Base-by-base conservation (phyloP, 2,113 vertebrate species). In the Leucopternis melanops region DNA sequence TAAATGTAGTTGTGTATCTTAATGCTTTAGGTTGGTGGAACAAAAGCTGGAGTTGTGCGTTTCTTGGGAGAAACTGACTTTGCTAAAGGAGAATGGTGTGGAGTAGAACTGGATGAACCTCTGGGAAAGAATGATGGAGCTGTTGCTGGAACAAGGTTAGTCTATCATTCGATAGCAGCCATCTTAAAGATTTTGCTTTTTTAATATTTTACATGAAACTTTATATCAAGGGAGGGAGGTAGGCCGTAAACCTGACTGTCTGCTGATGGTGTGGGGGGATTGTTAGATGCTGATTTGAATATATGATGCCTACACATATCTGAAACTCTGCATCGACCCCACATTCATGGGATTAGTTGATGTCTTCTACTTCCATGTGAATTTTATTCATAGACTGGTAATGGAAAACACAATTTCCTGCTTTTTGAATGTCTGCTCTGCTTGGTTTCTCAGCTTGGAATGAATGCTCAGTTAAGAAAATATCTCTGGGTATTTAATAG, bases 51-150 rank as follows among this genome's bases (percentile, higher is more conserved):
- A 44, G 99, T 99, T 2, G 99, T 99, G 36, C 99, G 99, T 45
- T 99, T 99, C 83, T 96, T 99, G 49, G 99, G 99, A n/a, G 99
- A 99, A 96, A 99, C 99, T 0, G 99, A 99, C 97, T 99, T 99
- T 95, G 99, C 99, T 45, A 99, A 99, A 97, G 99, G 99, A 42
- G 99, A 99, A 16, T 99, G 99, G 99, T 99, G 99, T 59, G 99
- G 99, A 5, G 99, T 99, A 26, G 99, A 99, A 82, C 94, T 99
- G 74, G 99, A 99, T 34, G 99, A 99, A 57, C 99, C 99, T 13
- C 97, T 99, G 38, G 99, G 99, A 50, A 99, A 99, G 97, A 99
- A 99, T 2, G 99, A 99, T 21, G 99, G 99, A 36, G 99, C 99
- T 2, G 99, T 99, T 69, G 99, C 99, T 80, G 99, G 99, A 97